Base-by-base conservation (phyloP, 2,888 invertebrate genomes). In the Agriopis marginaria region DNA sequence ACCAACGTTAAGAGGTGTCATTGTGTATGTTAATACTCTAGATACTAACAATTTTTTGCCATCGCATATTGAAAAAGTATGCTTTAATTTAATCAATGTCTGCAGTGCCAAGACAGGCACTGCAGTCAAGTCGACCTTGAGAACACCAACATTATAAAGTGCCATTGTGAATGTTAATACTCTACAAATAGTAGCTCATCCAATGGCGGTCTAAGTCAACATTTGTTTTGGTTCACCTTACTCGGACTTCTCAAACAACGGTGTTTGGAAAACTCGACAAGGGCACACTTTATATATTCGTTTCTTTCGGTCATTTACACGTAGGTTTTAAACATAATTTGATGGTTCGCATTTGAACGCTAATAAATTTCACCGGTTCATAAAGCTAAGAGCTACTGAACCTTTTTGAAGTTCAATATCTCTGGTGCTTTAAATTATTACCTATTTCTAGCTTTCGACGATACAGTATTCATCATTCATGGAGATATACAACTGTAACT, bases 171-270 rank as follows among this genome's bases (percentile, higher is more conserved):
- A 66, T 66, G 66, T 66, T 66, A 66, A 66, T 60, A 50, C 63
- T 66, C 54, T 42, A 59, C 64, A 60, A 64, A 67, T 70, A 67
- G 51, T 70, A 44, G 63, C 65, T 23, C 60, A 53, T 53, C 70
- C 65, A 67, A 73, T 68, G 67, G 63, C 70, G 70, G 50, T 72
- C 62, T 47, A 72, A 68, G 64, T 65, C 63, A 76, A 76, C 65
- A 69, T 76, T 74, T 69, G 67, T 47, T 65, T 72, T 74, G 68
- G 71, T 70, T 69, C 61, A 45, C 55, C 23, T 58, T 61, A 62
- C 66, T 71, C 68, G 70, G 74, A 62, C 68, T 68, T 55, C 59
- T 70, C 74, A 74, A 74, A 74, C 72, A 74, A 73, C 54, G 40
- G 61, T 70, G 69, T 68, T 72, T 72, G 68, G 39, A 68, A 32